Percentiles rank a stretch among this genome's conserved stretches.
Conservation (phyloP, 2,113 vertebrate species). For the Potamarius usumacintae region DNA sequence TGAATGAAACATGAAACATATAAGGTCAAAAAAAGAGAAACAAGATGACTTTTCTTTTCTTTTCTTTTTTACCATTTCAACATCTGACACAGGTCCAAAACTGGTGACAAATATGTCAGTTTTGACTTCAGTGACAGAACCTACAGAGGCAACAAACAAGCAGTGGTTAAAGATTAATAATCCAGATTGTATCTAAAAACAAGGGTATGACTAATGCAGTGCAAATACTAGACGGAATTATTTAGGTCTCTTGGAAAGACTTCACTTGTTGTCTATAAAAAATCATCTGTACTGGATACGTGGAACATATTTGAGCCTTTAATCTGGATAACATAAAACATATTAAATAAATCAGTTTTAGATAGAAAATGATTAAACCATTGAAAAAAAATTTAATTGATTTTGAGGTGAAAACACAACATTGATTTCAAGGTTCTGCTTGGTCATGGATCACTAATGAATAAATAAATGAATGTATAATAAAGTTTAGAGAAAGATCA, state of each 20-base stretch:
- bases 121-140: constrained; percentile 76
- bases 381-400: background rate
- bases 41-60: background rate
- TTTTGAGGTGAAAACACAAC: background rate
- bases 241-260: background rate
- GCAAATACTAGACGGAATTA: background rate
- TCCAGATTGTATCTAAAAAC: background rate
- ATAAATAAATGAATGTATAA: background rate
- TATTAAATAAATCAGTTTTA: background rate
- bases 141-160: constrained; percentile 57
- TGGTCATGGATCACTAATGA: background rate
- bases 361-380: background rate
- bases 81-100: constrained; percentile 80
- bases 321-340: background rate
- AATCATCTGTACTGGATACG: background rate
- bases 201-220: background rate
- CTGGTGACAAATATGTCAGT: constrained; percentile 81
- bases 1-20: background rate
- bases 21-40: background rate
- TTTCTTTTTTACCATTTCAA: constrained; percentile 75
- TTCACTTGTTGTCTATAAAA: background rate
- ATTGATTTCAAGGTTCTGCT: background rate
- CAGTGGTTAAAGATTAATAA: background rate
- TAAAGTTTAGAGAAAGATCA: background rate
- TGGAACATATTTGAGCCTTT: background rate